Evolutionary conservation across 1,140 invertebrate genomes (phyloP).

Genomic region (Prorops nasuta): DNA sequence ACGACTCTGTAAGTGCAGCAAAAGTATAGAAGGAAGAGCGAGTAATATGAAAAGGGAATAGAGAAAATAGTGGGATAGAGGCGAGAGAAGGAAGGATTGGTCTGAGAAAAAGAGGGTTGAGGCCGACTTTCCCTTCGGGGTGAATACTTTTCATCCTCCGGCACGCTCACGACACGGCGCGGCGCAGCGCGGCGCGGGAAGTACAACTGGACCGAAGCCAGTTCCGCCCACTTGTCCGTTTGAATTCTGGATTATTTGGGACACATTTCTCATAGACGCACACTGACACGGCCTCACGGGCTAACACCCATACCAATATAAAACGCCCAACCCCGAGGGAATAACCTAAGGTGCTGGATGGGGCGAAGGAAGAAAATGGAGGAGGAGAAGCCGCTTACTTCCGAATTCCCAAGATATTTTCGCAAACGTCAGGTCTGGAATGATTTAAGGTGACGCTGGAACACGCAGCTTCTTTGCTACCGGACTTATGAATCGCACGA

Average conservation of each 20-base stretch:
- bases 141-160: conserved; percentile 30
- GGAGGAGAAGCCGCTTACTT: conserved; percentile 33
- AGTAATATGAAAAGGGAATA: neutral
- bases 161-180: too few species aligned
- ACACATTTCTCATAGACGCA: conserved; percentile 44
- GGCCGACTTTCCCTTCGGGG: neutral
- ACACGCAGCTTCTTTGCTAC: neutral
- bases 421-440: conserved; percentile 31
- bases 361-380: neutral
- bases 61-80: neutral
- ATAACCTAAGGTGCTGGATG: neutral
- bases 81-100: neutral
- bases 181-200: conserved; percentile 32
- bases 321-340: neutral
- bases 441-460: conserved; percentile 32
- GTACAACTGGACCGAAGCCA: conserved; percentile 46
- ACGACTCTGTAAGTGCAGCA: too few species aligned
- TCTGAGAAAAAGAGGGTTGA: neutral
- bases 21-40: neutral
- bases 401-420: conserved; percentile 48
- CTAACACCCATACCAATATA: conserved; percentile 8
- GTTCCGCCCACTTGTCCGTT: conserved; percentile 47
- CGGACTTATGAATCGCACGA: conserved; percentile 9
- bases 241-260: conserved; percentile 47
- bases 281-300: conserved; percentile 4